A percentile compares a stretch with the other conserved stretches of the same genome.
These are phyloP conservation scores for Emydura subglobosa DNA, from an alignment of 2,113 vertebrate species.

Conservation along the genomic window DNA sequence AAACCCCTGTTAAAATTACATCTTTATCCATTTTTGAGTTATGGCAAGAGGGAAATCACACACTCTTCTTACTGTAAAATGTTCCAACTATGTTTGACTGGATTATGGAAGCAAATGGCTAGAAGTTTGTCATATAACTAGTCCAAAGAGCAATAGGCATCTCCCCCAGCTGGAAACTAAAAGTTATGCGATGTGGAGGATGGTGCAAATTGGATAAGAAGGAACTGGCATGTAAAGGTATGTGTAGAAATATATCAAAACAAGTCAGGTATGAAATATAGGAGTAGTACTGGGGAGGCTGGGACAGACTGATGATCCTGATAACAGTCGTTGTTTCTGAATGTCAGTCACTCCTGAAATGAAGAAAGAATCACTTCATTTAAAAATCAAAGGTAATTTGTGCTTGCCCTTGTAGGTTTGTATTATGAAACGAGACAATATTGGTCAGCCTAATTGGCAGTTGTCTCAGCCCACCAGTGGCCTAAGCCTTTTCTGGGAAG, in stretches of 20 bases:
- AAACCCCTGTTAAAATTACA: background rate
- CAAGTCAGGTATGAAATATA: constrained; percentile 19
- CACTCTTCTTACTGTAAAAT: background rate
- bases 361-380: constrained; percentile 18
- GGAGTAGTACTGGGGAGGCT: background rate
- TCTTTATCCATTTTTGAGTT: background rate
- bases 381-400: constrained; percentile 19
- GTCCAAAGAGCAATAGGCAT: rapidly evolving
- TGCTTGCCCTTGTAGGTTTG: background rate
- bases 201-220: constrained; percentile 2
- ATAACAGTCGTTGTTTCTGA: constrained; percentile 3
- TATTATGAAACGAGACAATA: too few relatives aligned
- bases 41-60: background rate
- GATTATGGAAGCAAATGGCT: background rate
- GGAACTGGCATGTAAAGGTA: background rate
- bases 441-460: too few relatives aligned
- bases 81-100: rapidly evolving
- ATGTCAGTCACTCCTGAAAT: background rate
- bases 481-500: too few relatives aligned
- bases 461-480: too few relatives aligned
- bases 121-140: background rate
- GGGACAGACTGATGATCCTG: background rate
- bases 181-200: background rate
- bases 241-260: background rate
- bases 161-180: background rate